These are phyloP conservation scores for Eilema sororculum DNA, from an alignment of 2,888 invertebrate genomes.

Conservation along the genomic window DNA sequence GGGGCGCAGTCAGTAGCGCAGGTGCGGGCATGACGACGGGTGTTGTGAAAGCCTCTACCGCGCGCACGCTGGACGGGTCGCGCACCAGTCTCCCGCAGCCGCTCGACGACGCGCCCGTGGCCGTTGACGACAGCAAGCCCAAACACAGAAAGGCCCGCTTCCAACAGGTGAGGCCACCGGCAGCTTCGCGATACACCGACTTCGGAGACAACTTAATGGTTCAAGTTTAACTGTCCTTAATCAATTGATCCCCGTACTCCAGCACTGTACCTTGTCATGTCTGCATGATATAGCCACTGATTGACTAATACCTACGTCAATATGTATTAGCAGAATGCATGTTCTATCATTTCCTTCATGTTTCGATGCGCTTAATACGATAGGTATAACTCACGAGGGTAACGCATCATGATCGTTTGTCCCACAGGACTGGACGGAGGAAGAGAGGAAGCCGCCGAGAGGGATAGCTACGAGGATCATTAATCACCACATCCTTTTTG, in stretches of 20 bases:
- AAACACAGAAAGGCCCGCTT: constrained; percentile 95
- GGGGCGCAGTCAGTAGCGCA: constrained; percentile 53
- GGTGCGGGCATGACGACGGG: constrained; percentile 75
- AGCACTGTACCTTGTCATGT: constrained; percentile 35
- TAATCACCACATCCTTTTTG: constrained; percentile 86
- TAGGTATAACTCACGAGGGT: constrained; percentile 32
- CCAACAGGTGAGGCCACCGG: constrained; percentile 89
- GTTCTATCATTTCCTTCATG: constrained; percentile 31
- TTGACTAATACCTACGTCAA: constrained; percentile 38
- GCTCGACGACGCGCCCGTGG: constrained; percentile 75
- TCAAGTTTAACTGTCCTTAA: constrained; percentile 24
- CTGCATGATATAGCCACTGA: constrained; percentile 54
- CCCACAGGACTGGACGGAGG: constrained; percentile 84
- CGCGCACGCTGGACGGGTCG: constrained; percentile 72
- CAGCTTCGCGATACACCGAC: constrained; percentile 37
- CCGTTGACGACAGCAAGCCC: constrained; percentile 86
- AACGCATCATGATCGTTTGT: constrained; percentile 48
- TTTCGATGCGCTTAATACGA: constrained; percentile 26
- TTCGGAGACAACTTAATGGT: constrained; percentile 26
- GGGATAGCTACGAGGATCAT: constrained; percentile 86
- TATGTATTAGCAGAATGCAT: constrained; percentile 42
- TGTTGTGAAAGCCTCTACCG: constrained; percentile 62
- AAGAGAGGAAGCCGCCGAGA: constrained; percentile 83
- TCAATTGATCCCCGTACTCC: constrained; percentile 29
- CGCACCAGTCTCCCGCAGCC: constrained; percentile 79